Evolutionary conservation across 2,797 vertebrate genomes (phyloP).

Genomic region (Phylloscopus collybita): DNA sequence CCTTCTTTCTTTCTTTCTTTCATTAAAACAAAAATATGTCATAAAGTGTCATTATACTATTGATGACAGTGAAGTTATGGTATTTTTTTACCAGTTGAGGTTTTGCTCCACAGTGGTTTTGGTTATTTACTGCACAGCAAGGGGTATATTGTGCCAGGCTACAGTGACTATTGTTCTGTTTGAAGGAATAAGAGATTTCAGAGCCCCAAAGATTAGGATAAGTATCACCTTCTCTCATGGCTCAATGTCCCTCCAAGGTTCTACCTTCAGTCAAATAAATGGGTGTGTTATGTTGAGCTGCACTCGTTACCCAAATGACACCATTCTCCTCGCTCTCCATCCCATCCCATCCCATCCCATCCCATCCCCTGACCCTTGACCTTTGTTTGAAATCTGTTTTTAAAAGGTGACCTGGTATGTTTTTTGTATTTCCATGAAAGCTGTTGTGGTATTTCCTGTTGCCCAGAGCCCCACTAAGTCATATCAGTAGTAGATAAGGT

Average conservation of each 20-base stretch:
- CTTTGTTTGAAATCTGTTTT: background rate
- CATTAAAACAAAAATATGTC: background rate
- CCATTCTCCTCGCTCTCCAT: background rate
- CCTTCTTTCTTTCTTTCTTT: background rate
- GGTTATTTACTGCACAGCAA: background rate
- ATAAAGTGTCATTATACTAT: background rate
- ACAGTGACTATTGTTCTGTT: background rate
- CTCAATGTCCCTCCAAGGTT: background rate
- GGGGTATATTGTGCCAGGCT: background rate
- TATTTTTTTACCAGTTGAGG: background rate
- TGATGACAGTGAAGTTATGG: background rate
- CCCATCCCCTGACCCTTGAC: background rate
- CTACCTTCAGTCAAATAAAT: background rate
- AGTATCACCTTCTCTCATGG: background rate
- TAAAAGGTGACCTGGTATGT: background rate
- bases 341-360: background rate
- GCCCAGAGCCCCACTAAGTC: background rate
- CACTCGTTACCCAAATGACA: background rate
- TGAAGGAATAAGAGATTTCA: background rate
- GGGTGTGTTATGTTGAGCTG: background rate
- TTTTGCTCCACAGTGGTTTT: background rate
- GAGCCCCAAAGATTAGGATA: background rate
- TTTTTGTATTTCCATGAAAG: background rate
- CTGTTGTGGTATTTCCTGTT: background rate
- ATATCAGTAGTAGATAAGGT: background rate